phyloP scores from a whole-genome alignment of 2,797 vertebrate species.

The Siniperca scherzeri region DNA sequence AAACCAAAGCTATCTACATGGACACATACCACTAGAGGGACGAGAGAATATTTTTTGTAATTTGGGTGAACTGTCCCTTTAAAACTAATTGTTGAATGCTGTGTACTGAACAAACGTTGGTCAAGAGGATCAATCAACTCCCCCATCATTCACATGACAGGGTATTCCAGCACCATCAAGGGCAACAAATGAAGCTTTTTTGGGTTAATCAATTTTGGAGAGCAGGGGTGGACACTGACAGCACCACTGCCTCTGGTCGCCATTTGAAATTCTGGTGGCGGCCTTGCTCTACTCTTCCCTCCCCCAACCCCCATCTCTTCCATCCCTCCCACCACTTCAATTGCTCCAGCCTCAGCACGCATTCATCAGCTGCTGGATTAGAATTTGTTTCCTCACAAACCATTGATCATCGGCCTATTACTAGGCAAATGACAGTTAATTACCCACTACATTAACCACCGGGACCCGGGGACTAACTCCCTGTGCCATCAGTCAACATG shows the following conservation, averaged over 20 bases:
- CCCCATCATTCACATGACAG: slow-evolving; percentile 40
- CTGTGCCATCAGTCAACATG: slow-evolving; percentile 99
- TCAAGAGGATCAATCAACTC: slow-evolving; percentile 19
- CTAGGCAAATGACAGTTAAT: slow-evolving; percentile 99
- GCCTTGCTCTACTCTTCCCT: slow-evolving; percentile 72
- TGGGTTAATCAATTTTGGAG: slow-evolving; percentile 49
- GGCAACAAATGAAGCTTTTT: slow-evolving; percentile 64
- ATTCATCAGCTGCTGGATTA: slow-evolving; percentile 99
- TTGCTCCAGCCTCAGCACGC: slow-evolving; percentile 91
- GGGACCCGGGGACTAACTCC: slow-evolving; percentile 96
- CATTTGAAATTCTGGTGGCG: slow-evolving; percentile 90
- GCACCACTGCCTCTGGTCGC: slow-evolving; percentile 79
- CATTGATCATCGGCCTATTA: slow-evolving; percentile 99
- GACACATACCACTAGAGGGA: background rate
- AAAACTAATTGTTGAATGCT: background rate
- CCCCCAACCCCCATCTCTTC: slow-evolving; percentile 65
- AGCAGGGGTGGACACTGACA: slow-evolving; percentile 54
- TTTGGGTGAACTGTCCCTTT: background rate
- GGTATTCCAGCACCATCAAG: slow-evolving; percentile 57
- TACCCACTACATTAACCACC: slow-evolving; percentile 99
- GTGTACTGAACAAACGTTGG: slow-evolving; percentile 8
- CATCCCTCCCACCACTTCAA: slow-evolving; percentile 88
- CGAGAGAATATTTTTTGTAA: background rate
- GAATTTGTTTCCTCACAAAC: slow-evolving; percentile 99
- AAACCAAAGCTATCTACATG: background rate